Evolutionary conservation across 2,888 invertebrate species (phyloP).

Genomic region (Troilus luridus): DNA sequence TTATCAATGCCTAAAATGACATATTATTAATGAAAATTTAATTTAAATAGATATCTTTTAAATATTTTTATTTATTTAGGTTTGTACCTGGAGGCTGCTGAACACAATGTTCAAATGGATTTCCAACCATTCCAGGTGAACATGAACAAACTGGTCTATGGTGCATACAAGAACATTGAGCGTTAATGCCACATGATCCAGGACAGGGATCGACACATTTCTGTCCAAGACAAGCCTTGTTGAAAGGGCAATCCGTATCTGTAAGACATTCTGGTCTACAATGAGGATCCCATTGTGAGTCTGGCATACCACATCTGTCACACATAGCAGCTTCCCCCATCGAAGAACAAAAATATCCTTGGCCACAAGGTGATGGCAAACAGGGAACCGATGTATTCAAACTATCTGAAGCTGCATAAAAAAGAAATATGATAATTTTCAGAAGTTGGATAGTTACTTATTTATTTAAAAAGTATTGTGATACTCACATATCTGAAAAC

Average conservation of each 20-base stretch:
- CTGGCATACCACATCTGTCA: constrained; percentile 81
- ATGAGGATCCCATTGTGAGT: constrained; percentile 78
- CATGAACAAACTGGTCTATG: constrained; percentile 84
- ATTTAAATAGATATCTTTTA: constrained; percentile 38
- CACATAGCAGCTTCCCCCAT: constrained; percentile 85
- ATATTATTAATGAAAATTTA: not conserved
- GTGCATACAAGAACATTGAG: constrained; percentile 78
- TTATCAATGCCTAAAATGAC: constrained; percentile 69
- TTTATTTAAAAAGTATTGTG: not conserved
- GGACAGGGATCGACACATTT: constrained; percentile 85
- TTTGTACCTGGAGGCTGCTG: constrained; percentile 73
- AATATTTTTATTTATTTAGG: not conserved
- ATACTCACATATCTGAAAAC: constrained; percentile 74
- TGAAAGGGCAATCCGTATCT: constrained; percentile 84
- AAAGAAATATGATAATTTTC: not conserved
- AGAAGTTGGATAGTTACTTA: not conserved
- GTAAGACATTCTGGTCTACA: constrained; percentile 88
- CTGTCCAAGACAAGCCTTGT: constrained; percentile 82
- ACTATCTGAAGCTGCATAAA: constrained; percentile 71
- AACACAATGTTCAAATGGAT: constrained; percentile 84
- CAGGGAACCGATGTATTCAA: constrained; percentile 80
- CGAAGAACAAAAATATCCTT: constrained; percentile 78
- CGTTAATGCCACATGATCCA: constrained; percentile 83
- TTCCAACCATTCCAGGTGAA: constrained; percentile 78
- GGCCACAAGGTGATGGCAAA: constrained; percentile 83